Conservation (phyloP, 2,888 invertebrate genomes). For the Conops quadrifasciatus region DNA sequence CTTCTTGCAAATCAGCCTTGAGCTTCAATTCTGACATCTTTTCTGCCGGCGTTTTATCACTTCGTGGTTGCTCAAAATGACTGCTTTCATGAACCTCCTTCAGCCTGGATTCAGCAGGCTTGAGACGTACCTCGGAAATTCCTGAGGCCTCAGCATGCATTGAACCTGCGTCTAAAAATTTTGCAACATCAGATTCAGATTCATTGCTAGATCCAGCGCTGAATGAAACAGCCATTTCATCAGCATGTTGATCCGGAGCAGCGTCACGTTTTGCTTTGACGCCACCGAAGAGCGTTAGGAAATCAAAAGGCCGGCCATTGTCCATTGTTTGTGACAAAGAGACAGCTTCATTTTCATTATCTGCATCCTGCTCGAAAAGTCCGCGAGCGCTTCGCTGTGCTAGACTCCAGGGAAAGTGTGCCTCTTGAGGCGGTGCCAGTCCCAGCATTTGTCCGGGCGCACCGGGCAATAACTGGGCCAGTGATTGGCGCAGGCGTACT, state of each 20-base stretch:
- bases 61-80: not conserved
- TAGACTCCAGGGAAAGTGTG: not conserved
- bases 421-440: not conserved
- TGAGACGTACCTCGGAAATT: slow-evolving; percentile 55
- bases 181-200: not conserved
- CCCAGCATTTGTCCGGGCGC: not conserved
- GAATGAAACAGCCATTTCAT: not conserved
- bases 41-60: not conserved
- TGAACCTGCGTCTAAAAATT: not conserved
- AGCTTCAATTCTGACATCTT: slow-evolving; percentile 48
- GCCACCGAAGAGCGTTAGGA: not conserved
- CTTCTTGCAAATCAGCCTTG: slow-evolving; percentile 44
- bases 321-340: not conserved
- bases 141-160: slow-evolving; percentile 49
- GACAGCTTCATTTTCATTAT: not conserved
- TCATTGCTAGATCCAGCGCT: not conserved
- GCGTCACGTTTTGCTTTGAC: not conserved
- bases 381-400: not conserved
- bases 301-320: not conserved
- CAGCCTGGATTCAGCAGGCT: slow-evolving; percentile 43
- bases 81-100: not conserved
- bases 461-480: not conserved
- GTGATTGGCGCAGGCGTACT: slow-evolving; percentile 14
- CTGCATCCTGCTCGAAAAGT: not conserved
- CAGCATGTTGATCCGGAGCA: not conserved